Percentiles rank a stretch among this genome's conserved stretches.
Evolutionary conservation across 2,797 vertebrate species (phyloP).

Genomic region (Chelidonichthys spinosus): DNA sequence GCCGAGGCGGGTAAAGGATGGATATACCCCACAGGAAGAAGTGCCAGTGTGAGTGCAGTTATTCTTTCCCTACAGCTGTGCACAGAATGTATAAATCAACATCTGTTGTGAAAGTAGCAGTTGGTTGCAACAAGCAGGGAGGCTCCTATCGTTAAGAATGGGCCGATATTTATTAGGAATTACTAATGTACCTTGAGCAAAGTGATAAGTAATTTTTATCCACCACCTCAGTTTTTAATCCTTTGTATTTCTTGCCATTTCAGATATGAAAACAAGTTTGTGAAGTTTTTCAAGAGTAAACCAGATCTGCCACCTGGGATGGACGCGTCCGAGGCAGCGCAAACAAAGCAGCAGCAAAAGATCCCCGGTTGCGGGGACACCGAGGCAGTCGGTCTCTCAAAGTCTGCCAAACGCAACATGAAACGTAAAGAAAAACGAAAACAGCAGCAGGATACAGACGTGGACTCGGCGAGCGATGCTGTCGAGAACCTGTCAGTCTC

Average conservation of each 20-base stretch:
- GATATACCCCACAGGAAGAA: conserved; percentile 95
- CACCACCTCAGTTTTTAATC: not conserved
- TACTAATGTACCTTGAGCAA: not conserved
- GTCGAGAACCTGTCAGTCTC: conserved; percentile 83
- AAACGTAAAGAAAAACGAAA: conserved; percentile 95
- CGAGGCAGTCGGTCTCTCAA: conserved; percentile 86
- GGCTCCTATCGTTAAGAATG: not conserved
- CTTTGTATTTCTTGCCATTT: conserved; percentile 22
- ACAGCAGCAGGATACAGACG: conserved; percentile 85
- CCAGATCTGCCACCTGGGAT: conserved; percentile 93
- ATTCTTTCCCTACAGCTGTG: not conserved
- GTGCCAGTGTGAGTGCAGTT: conserved; percentile 92
- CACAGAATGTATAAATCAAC: not conserved
- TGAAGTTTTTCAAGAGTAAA: conserved; percentile 98
- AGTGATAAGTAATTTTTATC: not conserved
- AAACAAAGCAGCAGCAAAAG: conserved; percentile 71
- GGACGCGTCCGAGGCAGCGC: conserved; percentile 68
- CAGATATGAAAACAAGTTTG: conserved; percentile 96
- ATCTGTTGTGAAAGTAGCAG: not conserved
- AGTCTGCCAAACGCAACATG: conserved; percentile 93
- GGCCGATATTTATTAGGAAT: not conserved
- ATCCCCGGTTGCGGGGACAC: conserved; percentile 65
- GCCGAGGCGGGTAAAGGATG: conserved; percentile 92
- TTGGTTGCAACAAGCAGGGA: not conserved
- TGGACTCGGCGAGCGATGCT: conserved; percentile 77